These are phyloP conservation scores for Fistularia commersonii DNA, from an alignment of 2,797 vertebrate genomes.

Conservation along the genomic window DNA sequence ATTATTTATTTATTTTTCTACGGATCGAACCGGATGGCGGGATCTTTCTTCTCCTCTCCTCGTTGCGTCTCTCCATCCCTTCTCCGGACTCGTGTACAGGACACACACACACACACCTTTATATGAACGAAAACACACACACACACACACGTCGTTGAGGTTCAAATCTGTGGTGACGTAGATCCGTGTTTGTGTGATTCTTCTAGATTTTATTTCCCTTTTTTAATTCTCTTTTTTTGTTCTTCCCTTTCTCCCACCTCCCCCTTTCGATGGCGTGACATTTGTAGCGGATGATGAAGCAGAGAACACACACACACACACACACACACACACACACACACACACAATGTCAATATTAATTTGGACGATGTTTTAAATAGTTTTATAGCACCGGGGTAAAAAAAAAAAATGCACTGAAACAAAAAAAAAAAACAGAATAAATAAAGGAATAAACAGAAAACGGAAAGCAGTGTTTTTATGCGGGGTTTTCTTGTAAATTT, in stretches of 20 bases:
- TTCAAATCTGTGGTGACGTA: too few species aligned
- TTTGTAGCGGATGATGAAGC: too few species aligned
- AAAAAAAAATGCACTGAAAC: constrained; percentile 32
- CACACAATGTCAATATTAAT: too few species aligned
- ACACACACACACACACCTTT: constrained; percentile 2
- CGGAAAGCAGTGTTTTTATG: too few species aligned
- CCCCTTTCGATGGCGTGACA: too few species aligned
- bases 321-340: neutral
- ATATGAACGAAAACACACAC: neutral
- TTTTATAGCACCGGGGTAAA: constrained; percentile 37
- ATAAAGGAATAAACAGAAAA: constrained; percentile 6
- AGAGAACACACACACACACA: neutral
- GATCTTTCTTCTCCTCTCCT: neutral
- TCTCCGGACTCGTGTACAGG: neutral
- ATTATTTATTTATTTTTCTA: constrained; percentile 74
- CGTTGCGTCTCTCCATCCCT: neutral
- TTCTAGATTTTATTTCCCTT: constrained; percentile 8
- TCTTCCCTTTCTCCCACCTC: too few species aligned
- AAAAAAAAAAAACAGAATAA: constrained; percentile 11
- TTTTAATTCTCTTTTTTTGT: constrained; percentile 21
- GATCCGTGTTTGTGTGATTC: too few species aligned
- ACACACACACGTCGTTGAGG: neutral
- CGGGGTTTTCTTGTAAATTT: too few species aligned
- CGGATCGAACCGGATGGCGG: constrained; percentile 5
- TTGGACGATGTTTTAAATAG: constrained; percentile 29